Percentiles rank a stretch among this genome's conserved stretches.
Evolutionary conservation across 2,797 vertebrate species (phyloP).

Genomic region (Coreius guichenoti): DNA sequence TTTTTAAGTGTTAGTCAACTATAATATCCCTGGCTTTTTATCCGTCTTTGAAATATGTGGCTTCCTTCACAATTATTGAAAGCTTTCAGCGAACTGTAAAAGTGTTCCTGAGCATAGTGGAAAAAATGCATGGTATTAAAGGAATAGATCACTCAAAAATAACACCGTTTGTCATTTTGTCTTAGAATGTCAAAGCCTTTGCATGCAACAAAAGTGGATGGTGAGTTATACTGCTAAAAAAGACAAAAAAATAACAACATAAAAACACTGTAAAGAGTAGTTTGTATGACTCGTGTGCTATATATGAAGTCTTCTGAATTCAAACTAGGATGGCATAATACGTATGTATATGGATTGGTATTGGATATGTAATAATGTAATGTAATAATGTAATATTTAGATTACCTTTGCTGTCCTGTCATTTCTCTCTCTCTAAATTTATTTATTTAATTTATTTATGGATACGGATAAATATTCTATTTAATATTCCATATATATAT

Average conservation of each 20-base stretch:
- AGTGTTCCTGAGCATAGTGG: neutral
- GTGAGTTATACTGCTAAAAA: neutral
- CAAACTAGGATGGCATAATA: too few relatives aligned
- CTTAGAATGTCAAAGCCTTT: neutral
- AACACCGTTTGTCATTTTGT: neutral
- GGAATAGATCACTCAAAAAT: neutral
- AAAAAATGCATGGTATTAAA: neutral
- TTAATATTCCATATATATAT: too few relatives aligned
- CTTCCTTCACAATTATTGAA: neutral
- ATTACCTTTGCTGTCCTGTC: neutral
- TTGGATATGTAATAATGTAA: neutral
- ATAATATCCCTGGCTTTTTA: neutral
- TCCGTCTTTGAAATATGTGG: neutral
- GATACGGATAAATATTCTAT: too few relatives aligned
- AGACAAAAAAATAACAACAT: too few relatives aligned
- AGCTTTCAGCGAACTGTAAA: slow-evolving; percentile 10
- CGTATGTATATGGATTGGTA: neutral
- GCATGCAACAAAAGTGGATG: neutral
- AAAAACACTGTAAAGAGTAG: neutral
- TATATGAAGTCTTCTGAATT: neutral
- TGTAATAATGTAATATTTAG: too few relatives aligned
- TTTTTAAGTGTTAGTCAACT: neutral
- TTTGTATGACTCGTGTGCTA: neutral
- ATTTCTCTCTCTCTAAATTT: too few relatives aligned
- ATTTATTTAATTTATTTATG: too few relatives aligned